Evolutionary conservation across 2,888 invertebrate species (phyloP), one percentile per base, ranked within the genome.

Genomic region (Aporophyla lueneburgensis): DNA sequence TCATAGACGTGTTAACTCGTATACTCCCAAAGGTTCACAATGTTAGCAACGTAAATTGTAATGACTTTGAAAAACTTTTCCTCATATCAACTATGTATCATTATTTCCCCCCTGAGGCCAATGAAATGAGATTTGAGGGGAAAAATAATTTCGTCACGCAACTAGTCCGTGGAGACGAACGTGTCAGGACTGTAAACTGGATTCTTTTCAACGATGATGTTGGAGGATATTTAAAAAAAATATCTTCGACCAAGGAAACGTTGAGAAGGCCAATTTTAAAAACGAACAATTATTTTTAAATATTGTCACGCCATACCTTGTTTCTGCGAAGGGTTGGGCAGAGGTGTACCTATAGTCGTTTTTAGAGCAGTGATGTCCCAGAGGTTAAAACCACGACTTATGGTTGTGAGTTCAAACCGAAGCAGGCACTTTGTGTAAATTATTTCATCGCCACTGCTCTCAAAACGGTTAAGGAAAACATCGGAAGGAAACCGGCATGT

Each of bases 1-100:
- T 51, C 58, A 63, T 40, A 53, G 54, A 72, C 68, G 73, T 69
- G 71, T 75, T 74, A 83, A 75, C 79, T 61, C 27, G 12, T 27
- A 33, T 21, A 2, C 27, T 76, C 71, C 80, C 86, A 46, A 40
- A 24, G 71, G 78, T 5, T 40, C 7, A 27, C 43, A n/a, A 5
- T 24, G 49, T 19, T 54, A 16, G 10, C 16, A 59, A 40, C 24
- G 19, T n/a, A 71, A n/a, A 76, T 71, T 74, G 69, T 80, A 86
- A 80, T 83, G 65, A 79, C 67, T 77, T 62, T 61, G 70, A 72
- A 77, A 81, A 85, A 86, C 70, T 77, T 86, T 80, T 58, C 19
- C 12, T 12, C 43, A 51, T 62, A 79, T 74, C 67, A 83, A 76
- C 62, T 78, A 74, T 76, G 86, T 76, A 79, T 70, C 70, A 71